Evolutionary conservation across 2,113 vertebrate species (phyloP).

Genomic region (Dipodomys stephensi): DNA sequence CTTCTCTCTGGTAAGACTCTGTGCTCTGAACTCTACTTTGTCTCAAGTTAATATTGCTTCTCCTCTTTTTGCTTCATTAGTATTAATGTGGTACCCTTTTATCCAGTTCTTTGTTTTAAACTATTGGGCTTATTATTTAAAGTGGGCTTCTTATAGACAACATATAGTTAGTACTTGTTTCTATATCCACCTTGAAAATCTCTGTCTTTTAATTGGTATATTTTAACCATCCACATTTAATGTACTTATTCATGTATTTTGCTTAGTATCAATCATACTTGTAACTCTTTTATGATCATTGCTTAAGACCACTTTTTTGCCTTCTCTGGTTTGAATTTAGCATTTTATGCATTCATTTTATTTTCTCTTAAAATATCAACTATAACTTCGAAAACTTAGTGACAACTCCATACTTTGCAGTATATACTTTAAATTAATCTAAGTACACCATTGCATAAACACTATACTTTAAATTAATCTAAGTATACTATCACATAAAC

Average conservation of each 20-base stretch:
- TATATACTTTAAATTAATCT: neutral
- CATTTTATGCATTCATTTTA: neutral
- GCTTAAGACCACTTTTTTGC: neutral
- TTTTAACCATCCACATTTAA: neutral
- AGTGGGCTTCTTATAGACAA: neutral
- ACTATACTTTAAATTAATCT: neutral
- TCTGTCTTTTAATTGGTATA: neutral
- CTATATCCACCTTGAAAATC: neutral
- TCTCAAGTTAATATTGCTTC: neutral
- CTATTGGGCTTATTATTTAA: slow-evolving; percentile 15
- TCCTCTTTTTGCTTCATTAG: neutral
- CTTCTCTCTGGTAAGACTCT: neutral
- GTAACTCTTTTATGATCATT: neutral
- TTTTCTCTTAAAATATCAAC: neutral
- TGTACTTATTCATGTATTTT: slow-evolving; percentile 1
- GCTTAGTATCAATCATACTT: neutral
- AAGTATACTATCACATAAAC: neutral
- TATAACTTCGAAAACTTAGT: neutral
- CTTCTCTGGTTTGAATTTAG: neutral
- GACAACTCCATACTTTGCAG: neutral
- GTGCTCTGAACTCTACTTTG: slow-evolving; percentile 16
- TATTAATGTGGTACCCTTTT: neutral
- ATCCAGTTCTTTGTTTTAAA: neutral
- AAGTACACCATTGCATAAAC: neutral
- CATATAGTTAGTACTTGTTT: neutral